Evolutionary conservation across 1,140 invertebrate genomes (phyloP), one percentile per base, ranked within the genome.

Genomic region (Drosophila micromelanica): DNA sequence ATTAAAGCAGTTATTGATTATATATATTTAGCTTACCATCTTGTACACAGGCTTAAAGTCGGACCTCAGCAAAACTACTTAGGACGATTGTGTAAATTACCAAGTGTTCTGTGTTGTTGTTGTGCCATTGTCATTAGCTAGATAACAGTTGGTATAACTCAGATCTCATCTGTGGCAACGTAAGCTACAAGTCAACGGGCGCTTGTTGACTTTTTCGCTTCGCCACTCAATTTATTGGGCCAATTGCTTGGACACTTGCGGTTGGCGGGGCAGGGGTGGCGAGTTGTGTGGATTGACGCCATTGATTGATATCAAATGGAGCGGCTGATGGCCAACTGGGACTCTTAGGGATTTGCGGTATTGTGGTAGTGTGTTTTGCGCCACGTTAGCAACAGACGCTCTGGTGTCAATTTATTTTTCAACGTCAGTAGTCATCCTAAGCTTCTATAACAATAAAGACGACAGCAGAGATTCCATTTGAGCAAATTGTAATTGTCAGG

Each of bases 221-320:
- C 59, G 55, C 20, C 71, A 75, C 68, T 72, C 67, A 78, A 78
- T 78, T 78, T 61, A 78, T 75, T 78, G 73, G 46, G 59, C 32
- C 71, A 63, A 67, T 60, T 64, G 60, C 30, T 60, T 57, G 56
- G 65, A 42, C 30, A 55, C 48, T 64, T 52, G 30, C 30, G 7
- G 48, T 3, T n/a, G 35, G 38, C 27, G 1, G 52, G 27, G 52
- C 6, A 20, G 12, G 37, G 52, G 17, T 35, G 40, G 45, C 23
- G 40, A 56, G 32, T 23, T 45, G 15, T 65, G 67, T 59, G 61
- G 73, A 76, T 67, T 65, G 76, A 75, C 71, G 56, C 51, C 56
- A 63, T 76, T 78, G 76, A 78, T 78, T 75, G 73, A 71, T 72
- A 78, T 76, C 76, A 70, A 72, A 78, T 62, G 40, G 43, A 65